phyloP scores from a whole-genome alignment of 1,140 invertebrate genomes.

The Lucilia cuprina region DNA sequence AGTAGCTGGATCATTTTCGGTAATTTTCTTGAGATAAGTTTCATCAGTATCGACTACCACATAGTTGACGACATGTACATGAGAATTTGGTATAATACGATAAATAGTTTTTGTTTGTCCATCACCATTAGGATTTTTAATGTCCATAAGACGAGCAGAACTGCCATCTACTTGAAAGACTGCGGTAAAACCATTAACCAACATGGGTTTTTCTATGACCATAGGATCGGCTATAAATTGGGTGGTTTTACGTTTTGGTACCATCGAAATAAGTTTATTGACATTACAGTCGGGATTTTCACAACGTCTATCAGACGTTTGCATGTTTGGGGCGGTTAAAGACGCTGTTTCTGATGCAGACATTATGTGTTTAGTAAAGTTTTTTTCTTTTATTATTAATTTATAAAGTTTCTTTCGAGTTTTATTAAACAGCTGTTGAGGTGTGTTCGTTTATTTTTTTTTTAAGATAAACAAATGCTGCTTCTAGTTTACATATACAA shows the following conservation, averaged over 20 bases:
- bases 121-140: slow-evolving; percentile 30
- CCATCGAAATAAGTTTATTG: slow-evolving; percentile 35
- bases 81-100: slow-evolving; percentile 42
- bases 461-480: background rate
- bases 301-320: slow-evolving; percentile 36
- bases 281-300: slow-evolving; percentile 39
- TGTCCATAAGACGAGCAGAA: slow-evolving; percentile 35
- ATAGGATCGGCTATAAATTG: slow-evolving; percentile 38
- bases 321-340: background rate
- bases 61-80: slow-evolving; percentile 41
- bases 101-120: slow-evolving; percentile 35
- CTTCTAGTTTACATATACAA: background rate
- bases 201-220: slow-evolving; percentile 37
- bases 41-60: slow-evolving; percentile 40
- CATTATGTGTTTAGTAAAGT: background rate
- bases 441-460: background rate
- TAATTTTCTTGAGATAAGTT: slow-evolving; percentile 39
- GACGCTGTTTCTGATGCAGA: background rate
- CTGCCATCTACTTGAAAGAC: slow-evolving; percentile 40
- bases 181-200: slow-evolving; percentile 42
- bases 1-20: slow-evolving; percentile 41
- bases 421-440: background rate
- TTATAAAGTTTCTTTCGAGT: background rate
- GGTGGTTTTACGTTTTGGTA: slow-evolving; percentile 37
- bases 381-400: background rate